Percentiles rank a stretch among this genome's conserved stretches.
Evolutionary conservation across 2,113 vertebrate genomes (phyloP).

Genomic region (Egretta garzetta): DNA sequence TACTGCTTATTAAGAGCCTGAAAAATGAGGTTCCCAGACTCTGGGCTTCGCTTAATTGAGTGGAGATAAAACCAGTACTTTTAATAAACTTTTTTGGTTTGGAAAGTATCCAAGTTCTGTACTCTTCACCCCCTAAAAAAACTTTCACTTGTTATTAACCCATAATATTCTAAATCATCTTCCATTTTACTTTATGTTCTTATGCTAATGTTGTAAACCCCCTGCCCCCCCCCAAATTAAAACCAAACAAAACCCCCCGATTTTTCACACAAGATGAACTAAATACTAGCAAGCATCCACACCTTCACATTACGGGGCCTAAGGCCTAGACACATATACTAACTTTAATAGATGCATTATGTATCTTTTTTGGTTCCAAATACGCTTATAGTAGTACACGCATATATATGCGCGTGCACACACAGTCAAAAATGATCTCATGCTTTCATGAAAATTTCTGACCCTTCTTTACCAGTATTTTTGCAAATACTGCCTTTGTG

Average conservation of each 20-base stretch:
- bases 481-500: constrained; percentile 50
- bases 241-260: neutral
- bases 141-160: neutral
- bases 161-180: neutral
- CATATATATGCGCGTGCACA: neutral
- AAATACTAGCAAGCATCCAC: neutral
- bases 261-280: neutral
- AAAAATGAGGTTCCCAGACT: neutral
- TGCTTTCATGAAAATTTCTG: constrained; percentile 12
- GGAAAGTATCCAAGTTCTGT: neutral
- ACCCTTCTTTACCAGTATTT: neutral
- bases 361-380: neutral
- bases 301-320: neutral
- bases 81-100: neutral
- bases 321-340: neutral
- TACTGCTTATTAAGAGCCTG: neutral
- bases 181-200: neutral
- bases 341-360: neutral
- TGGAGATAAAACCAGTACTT: neutral
- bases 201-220: neutral
- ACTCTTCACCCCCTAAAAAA: neutral
- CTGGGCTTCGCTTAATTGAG: neutral
- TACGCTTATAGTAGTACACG: neutral
- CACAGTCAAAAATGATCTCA: neutral
- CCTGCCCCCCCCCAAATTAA: neutral